Base-by-base conservation (phyloP, 2,797 vertebrate species). In the Pangasius krempfi region DNA sequence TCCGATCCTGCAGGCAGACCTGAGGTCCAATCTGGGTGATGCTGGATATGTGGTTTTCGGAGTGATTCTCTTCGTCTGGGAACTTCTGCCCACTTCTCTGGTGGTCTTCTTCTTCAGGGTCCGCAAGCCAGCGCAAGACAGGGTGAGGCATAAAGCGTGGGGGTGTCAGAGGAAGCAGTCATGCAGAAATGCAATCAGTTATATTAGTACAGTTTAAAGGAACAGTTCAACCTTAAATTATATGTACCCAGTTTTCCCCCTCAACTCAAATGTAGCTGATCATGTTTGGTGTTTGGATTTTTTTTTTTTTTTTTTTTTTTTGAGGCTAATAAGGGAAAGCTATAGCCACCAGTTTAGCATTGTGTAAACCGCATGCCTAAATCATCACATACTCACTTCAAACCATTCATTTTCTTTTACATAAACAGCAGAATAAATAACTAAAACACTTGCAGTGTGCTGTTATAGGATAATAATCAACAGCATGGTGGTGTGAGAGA, bases 71-170 rank as follows among this genome's bases (percentile, higher is more conserved):
- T 98, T 99, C 22, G 91, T 98, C 13, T 99, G 98, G 98, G 98
- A 99, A 91, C 97, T 99, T 83, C 94, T 99, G 68, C 98, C 98
- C 78, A 98, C 98, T 22, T 97, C 97, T 56, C 94, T 99, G 62
- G 96, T 99, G 0, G 98, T 99, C 9, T 97, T 97, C 94, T 98
- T 98, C 95, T 99, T 99, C 95, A 96, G 98, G 84, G 98, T 99
- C 44, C 96, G 97, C 88, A 97, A 94, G 83, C 96, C 98, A 3
- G 91, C 96, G 25, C 96, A 97, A 88, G 97, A 98, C 90, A 94
- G 96, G 88, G 98, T 99, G 94, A 97, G 97, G 94, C 76, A 8
- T 76, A 73, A 33, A 22, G 37, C 0, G 6, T 81, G 62, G 44
- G 3, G 5, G 5, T 76, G 12, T 50, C 44, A 14, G 25, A 50